phyloP scores from a whole-genome alignment of 2,797 vertebrate genomes.

The Sebastes itinus region DNA sequence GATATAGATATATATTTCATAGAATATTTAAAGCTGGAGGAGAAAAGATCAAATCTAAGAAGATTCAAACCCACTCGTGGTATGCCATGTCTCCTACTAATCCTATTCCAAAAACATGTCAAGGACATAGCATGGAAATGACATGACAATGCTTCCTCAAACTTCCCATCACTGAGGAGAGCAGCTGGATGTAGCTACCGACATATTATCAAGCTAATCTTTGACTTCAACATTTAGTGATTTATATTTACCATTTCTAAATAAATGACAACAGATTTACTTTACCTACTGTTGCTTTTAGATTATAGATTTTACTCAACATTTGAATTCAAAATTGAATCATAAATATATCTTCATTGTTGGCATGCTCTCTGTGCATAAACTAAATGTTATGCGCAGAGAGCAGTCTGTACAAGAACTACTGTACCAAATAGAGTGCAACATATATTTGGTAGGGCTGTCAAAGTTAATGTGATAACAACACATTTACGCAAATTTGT shows the following conservation, averaged over 20 bases:
- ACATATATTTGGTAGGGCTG: not conserved
- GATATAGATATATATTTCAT: not conserved
- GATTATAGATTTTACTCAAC: not conserved
- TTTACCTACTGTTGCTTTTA: not conserved
- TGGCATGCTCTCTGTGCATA: not conserved
- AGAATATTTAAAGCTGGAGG: not conserved
- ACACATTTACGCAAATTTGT: too few species aligned
- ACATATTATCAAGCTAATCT: not conserved
- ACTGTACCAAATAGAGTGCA: not conserved
- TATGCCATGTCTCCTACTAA: not conserved
- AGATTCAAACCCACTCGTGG: not conserved
- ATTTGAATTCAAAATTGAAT: not conserved
- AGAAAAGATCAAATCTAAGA: not conserved
- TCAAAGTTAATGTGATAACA: accelerated
- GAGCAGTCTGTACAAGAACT: not conserved
- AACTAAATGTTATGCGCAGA: not conserved
- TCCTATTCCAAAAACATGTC: not conserved
- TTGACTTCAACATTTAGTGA: not conserved
- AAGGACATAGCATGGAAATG: not conserved
- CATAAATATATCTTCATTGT: not conserved
- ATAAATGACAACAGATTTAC: not conserved
- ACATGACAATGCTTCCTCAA: not conserved
- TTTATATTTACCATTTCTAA: not conserved
- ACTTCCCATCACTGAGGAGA: not conserved
- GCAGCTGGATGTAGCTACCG: not conserved